These are phyloP conservation scores for Oreochromis niloticus DNA, from an alignment of 2,113 vertebrate genomes.

Conservation along the genomic window DNA sequence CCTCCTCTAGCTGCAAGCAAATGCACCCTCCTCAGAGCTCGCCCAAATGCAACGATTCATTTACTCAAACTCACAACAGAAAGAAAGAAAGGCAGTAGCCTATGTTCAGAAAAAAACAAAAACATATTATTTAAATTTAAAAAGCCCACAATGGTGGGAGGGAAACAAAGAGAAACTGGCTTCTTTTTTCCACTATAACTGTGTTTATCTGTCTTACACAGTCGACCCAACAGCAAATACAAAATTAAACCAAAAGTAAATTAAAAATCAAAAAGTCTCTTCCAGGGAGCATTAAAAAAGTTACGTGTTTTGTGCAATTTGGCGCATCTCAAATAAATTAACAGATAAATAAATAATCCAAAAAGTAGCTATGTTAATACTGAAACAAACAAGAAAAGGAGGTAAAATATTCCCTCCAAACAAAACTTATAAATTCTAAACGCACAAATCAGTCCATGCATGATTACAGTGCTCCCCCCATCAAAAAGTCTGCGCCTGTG, in stretches of 20 bases:
- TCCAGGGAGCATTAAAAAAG: neutral
- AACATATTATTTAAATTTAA: neutral
- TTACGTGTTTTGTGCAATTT: neutral
- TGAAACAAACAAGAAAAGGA: neutral
- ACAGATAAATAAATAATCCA: neutral
- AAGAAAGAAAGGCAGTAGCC: neutral
- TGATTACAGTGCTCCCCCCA: neutral
- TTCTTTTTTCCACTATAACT: neutral
- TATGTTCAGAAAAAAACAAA: neutral
- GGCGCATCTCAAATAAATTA: neutral
- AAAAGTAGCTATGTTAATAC: neutral
- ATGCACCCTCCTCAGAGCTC: neutral
- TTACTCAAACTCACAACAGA: neutral
- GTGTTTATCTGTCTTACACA: neutral
- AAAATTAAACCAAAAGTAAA: no score
- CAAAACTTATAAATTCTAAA: neutral
- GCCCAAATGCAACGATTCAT: neutral
- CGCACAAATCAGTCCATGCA: neutral
- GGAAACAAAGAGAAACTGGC: neutral
- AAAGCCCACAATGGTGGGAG: neutral
- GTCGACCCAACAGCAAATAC: neutral
- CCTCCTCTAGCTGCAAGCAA: neutral
- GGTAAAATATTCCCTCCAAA: neutral
- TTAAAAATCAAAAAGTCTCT: neutral
- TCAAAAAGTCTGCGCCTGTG: neutral